phyloP scores from a whole-genome alignment of 2,888 invertebrate species.

The Slavum lentiscoides region DNA sequence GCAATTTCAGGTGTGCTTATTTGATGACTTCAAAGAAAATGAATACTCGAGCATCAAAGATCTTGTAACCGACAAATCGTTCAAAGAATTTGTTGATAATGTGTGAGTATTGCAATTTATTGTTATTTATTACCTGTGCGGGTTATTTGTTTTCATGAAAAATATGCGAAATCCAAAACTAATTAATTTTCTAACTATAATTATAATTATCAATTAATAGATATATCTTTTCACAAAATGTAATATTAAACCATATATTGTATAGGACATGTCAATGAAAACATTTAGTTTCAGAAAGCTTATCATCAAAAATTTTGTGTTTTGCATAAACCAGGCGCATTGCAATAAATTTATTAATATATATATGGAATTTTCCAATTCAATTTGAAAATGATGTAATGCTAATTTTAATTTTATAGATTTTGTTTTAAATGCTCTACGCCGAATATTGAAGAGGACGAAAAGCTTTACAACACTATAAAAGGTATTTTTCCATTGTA shows the following conservation, averaged over 20 bases:
- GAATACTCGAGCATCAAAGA: slow-evolving; percentile 4
- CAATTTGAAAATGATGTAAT: neutral
- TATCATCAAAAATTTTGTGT: too few species aligned
- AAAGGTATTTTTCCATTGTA: slow-evolving; percentile 20
- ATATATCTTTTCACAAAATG: neutral
- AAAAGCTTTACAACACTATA: slow-evolving; percentile 41
- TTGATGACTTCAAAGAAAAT: slow-evolving; percentile 31
- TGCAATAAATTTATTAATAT: too few species aligned
- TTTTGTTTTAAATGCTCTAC: slow-evolving; percentile 38
- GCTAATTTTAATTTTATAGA: slow-evolving; percentile 7
- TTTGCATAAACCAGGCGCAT: too few species aligned
- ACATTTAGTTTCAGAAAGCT: too few species aligned
- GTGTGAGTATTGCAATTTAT: slow-evolving; percentile 31
- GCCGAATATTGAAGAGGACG: neutral
- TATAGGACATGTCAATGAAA: too few species aligned
- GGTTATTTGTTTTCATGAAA: too few species aligned
- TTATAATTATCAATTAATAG: too few species aligned
- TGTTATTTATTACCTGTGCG: neutral
- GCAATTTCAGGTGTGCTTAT: slow-evolving; percentile 31
- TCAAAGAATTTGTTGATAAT: slow-evolving; percentile 31
- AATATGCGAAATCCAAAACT: too few species aligned
- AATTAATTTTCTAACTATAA: neutral
- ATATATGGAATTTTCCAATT: neutral
- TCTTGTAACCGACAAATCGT: slow-evolving; percentile 10
- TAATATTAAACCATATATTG: neutral